phyloP scores from a whole-genome alignment of 2,888 invertebrate genomes.

The Xestoiulus laeticollis region DNA sequence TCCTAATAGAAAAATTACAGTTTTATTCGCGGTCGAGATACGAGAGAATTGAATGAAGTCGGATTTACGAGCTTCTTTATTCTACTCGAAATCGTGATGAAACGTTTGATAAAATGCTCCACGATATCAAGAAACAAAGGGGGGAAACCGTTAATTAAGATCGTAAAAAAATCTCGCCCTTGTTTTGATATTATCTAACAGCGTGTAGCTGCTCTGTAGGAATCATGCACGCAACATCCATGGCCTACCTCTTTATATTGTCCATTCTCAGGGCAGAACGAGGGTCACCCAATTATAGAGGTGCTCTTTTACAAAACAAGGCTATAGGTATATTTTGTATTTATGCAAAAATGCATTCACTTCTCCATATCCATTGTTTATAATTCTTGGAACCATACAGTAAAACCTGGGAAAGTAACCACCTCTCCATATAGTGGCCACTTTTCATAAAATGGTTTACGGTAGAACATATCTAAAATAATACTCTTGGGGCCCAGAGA shows the following conservation, averaged over 20 bases:
- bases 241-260: background rate
- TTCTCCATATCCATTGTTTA: no score
- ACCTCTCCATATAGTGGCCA: no score
- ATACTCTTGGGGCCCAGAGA: no score
- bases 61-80: conserved; percentile 34
- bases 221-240: no score
- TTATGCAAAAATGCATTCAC: no score
- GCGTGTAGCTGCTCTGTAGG: background rate
- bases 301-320: background rate
- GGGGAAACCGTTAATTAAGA: background rate
- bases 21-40: background rate
- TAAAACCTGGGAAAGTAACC: no score
- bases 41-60: background rate
- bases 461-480: no score
- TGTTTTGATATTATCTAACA: background rate
- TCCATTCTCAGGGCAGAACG: background rate
- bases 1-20: conserved; percentile 35
- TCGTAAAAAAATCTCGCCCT: background rate
- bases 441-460: no score
- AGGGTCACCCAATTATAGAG: background rate
- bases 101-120: background rate
- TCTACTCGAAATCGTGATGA: background rate
- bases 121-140: conserved; percentile 14
- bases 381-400: no score
- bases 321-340: no score